These are phyloP conservation scores for Diorhabda elongata DNA, from an alignment of 1,140 invertebrate species.

Conservation along the genomic window DNA sequence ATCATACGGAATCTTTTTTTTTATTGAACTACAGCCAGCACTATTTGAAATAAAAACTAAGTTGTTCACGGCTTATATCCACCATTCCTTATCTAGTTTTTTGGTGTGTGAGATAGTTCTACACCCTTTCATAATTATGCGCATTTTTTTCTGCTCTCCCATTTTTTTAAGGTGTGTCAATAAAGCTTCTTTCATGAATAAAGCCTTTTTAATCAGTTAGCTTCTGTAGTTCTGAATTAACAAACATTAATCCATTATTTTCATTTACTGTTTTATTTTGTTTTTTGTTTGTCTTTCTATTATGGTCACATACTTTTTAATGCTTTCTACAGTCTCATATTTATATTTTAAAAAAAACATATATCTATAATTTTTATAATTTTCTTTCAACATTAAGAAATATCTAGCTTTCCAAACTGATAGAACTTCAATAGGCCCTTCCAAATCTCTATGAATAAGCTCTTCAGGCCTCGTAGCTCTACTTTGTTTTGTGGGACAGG, in stretches of 20 bases:
- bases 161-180: slow-evolving; percentile 52
- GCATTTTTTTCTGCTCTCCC: slow-evolving; percentile 44
- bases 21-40: slow-evolving; percentile 39
- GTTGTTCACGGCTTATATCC: slow-evolving; percentile 46
- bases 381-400: slow-evolving; percentile 44
- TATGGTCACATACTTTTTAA: slow-evolving; percentile 41
- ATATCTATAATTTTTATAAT: slow-evolving; percentile 34
- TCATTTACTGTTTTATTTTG: slow-evolving; percentile 43
- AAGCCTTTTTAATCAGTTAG: slow-evolving; percentile 37
- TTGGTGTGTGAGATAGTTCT: too few relatives aligned
- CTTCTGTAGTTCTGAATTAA: slow-evolving; percentile 42
- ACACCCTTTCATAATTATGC: too few relatives aligned
- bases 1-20: slow-evolving; percentile 44
- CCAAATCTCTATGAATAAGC: slow-evolving; percentile 40
- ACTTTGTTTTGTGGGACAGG: neutral
- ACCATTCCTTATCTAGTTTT: slow-evolving; percentile 37
- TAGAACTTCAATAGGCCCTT: slow-evolving; percentile 37
- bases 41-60: slow-evolving; percentile 45
- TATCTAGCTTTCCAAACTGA: slow-evolving; percentile 41
- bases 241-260: slow-evolving; percentile 50
- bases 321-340: slow-evolving; percentile 26
- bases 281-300: slow-evolving; percentile 41
- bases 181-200: slow-evolving; percentile 41
- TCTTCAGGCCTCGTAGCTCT: slow-evolving; percentile 3
- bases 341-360: slow-evolving; percentile 36